A percentile compares a stretch with the other conserved stretches of the same genome.
These are phyloP conservation scores for Himalopsyche japonica DNA, from an alignment of 2,888 invertebrate genomes.

Conservation along the genomic window DNA sequence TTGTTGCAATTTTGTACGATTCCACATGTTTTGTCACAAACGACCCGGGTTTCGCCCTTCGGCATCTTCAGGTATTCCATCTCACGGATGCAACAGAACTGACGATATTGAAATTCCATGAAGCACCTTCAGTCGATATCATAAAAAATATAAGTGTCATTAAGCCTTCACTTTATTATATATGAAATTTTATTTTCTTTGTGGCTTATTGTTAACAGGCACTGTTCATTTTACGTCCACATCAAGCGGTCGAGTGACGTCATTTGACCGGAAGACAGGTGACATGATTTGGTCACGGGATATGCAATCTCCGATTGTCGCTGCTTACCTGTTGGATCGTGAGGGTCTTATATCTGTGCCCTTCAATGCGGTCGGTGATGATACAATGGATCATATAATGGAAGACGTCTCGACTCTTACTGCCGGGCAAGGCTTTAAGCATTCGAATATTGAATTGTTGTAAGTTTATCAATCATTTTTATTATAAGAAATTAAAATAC, in stretches of 20 bases:
- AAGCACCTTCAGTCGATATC: no score
- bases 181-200: no score
- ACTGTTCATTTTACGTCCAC: constrained; percentile 89
- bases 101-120: no score
- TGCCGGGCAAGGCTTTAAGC: constrained; percentile 62
- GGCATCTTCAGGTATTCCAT: no score
- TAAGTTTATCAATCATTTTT: constrained; percentile 46
- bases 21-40: no score
- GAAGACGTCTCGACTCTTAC: constrained; percentile 61
- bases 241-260: constrained; percentile 83
- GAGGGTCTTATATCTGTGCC: constrained; percentile 83
- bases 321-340: constrained; percentile 77
- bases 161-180: no score
- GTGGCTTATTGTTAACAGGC: constrained; percentile 57
- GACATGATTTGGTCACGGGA: constrained; percentile 85
- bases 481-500: neutral
- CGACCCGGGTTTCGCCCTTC: no score
- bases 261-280: constrained; percentile 81
- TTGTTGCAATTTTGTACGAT: no score
- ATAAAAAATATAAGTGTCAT: no score
- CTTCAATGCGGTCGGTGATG: constrained; percentile 87
- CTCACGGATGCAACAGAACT: no score
- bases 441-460: constrained; percentile 65
- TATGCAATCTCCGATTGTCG: constrained; percentile 87
- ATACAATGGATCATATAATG: constrained; percentile 74